Base-by-base conservation (phyloP, 2,113 vertebrate genomes). In the Narcine bancroftii region DNA sequence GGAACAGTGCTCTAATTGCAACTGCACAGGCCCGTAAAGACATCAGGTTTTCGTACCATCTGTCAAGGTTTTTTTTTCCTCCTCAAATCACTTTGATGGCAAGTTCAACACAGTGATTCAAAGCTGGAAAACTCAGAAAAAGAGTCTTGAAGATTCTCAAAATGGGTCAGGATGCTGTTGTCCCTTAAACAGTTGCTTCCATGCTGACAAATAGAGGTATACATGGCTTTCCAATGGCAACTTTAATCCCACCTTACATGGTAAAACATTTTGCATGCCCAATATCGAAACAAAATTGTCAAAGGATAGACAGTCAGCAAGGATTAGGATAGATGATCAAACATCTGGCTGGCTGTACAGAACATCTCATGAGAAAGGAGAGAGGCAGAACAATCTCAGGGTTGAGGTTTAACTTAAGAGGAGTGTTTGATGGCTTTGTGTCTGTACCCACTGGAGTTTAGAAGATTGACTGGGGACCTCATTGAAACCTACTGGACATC, bases 31-130 rank as follows among this genome's bases (percentile, higher is more conserved):
- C 89, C 63, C 45, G 65, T 33, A 47, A 69, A 66, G 89, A 91
- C 63, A 66, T 91, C 81, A 91, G 89, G 89, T 69, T 69, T 29
- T 45, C 39, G 29, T 71, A 33, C 89, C 89, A 91, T 91, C 89
- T 91, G 89, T 91, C 42, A 47, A 33, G 33, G 50, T 26, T 60
- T 91, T 69, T 26, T 13, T 89, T 69, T 47, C n/a, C n/a, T n/a
- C n/a, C 36, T 24, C n/a, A 69, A 45, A 26, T 91, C 17, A 29
- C 89, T 47, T 47, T 10, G 36, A 26, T 91, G 29, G 39, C 17
- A 91, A 89, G 63, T 45, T 91, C 39, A 91, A 15, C 24, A 91
- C 13, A 6, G 3, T 39, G 60, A 39, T 19, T 6, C 26, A 19
- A 24, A 47, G 89, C 65, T 69, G 5, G 36, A 71, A 9, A 47